Conservation (phyloP, 2,113 vertebrate species). For the Gavia stellata region DNA sequence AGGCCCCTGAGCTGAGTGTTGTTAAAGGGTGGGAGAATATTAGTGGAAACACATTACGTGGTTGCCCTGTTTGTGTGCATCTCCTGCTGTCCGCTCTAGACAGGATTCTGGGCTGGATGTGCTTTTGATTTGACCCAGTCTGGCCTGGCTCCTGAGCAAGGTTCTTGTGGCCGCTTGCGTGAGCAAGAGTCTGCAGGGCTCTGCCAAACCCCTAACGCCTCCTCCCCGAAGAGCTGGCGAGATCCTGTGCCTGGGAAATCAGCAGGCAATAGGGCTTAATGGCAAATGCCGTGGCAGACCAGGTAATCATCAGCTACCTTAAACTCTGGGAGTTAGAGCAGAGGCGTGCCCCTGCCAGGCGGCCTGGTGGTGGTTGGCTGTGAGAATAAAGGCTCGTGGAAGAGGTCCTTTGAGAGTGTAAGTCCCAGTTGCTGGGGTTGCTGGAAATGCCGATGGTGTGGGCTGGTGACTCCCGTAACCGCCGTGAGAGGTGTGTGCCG, state of each 20-base stretch:
- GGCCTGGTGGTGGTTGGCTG: neutral
- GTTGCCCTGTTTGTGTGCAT: neutral
- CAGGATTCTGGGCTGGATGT: fast-evolving
- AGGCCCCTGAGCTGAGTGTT: neutral
- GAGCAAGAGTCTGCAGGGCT: neutral
- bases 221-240: neutral
- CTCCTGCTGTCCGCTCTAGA: neutral
- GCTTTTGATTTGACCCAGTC: neutral
- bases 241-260: neutral
- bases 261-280: neutral
- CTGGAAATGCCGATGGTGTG: neutral
- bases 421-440: neutral
- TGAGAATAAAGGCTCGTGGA: neutral
- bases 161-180: neutral
- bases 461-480: fast-evolving
- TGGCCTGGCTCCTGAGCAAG: neutral
- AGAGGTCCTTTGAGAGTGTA: neutral
- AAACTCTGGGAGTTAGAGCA: neutral
- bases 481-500: fast-evolving
- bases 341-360: neutral
- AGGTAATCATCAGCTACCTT: neutral
- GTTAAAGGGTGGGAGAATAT: neutral
- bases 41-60: fast-evolving
- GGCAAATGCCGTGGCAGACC: neutral
- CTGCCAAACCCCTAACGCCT: fast-evolving